phyloP scores from a whole-genome alignment of 1,140 invertebrate species.

The Bemisia tabaci region DNA sequence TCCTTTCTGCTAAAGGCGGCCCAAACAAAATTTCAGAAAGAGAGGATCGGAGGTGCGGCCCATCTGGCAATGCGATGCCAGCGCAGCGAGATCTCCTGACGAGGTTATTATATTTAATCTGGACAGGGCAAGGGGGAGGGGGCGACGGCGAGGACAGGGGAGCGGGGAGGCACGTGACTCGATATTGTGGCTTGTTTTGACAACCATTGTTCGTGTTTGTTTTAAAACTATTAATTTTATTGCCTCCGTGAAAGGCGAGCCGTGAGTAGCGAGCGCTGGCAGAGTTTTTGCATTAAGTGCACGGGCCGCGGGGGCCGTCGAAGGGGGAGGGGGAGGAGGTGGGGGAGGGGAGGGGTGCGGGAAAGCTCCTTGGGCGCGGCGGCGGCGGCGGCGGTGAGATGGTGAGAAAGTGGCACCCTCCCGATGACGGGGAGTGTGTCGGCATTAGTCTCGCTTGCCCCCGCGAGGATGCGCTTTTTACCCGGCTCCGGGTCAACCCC shows the following conservation, averaged over 20 bases:
- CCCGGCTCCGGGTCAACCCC: too few species aligned
- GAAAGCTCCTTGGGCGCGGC: neutral
- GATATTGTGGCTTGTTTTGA: neutral
- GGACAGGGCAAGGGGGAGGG: too few species aligned
- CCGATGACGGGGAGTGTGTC: neutral
- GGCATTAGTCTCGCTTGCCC: neutral
- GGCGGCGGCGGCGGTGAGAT: neutral
- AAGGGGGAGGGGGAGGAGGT: neutral
- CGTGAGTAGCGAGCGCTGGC: neutral
- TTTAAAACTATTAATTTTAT: conserved; percentile 1
- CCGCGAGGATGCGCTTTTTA: neutral
- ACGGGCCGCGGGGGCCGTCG: neutral
- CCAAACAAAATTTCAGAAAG: too few species aligned
- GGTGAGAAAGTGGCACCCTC: neutral
- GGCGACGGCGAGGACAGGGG: neutral
- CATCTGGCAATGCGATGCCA: too few species aligned
- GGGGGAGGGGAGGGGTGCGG: neutral
- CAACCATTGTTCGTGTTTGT: neutral
- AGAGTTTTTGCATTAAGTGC: neutral
- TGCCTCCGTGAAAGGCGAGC: neutral
- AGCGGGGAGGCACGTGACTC: neutral
- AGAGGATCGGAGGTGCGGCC: too few species aligned
- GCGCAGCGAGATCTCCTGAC: too few species aligned
- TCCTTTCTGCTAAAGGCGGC: too few species aligned
- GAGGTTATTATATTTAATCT: too few species aligned